Percentiles rank a stretch among this genome's conserved stretches.
Evolutionary conservation across 2,888 invertebrate species (phyloP).

Genomic region (Cylindroiulus punctatus): DNA sequence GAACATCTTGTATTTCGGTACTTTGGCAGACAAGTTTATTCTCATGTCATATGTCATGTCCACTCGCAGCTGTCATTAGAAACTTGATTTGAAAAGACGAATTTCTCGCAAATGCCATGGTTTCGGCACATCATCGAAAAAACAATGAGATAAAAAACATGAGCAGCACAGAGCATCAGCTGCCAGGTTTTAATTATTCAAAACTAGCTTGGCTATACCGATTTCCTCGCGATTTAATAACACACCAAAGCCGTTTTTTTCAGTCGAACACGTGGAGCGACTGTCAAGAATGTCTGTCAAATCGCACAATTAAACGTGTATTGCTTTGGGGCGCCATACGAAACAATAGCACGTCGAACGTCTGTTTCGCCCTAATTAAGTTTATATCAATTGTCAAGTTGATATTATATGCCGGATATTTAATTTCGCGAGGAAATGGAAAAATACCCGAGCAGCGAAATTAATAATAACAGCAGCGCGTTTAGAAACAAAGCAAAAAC

Average conservation of each 20-base stretch:
- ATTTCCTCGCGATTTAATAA: neutral
- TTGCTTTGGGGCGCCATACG: constrained; percentile 1
- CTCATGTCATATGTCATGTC: no score
- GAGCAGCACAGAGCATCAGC: neutral
- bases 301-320: neutral
- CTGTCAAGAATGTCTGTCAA: constrained; percentile 12
- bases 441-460: neutral
- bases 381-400: constrained; percentile 38
- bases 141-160: neutral
- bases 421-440: constrained; percentile 33
- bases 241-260: neutral
- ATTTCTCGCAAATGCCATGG: no score
- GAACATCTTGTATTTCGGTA: no score
- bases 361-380: constrained; percentile 29
- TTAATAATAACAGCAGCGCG: neutral
- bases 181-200: neutral
- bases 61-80: no score
- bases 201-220: neutral
- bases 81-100: no score
- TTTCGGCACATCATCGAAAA: no score
- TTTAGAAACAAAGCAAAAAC: constrained; percentile 23
- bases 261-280: neutral
- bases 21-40: no score
- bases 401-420: constrained; percentile 27
- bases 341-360: neutral